A percentile compares a stretch with the other conserved stretches of the same genome.
phyloP scores from a whole-genome alignment of 2,113 vertebrate species.

The Istiophorus platypterus region DNA sequence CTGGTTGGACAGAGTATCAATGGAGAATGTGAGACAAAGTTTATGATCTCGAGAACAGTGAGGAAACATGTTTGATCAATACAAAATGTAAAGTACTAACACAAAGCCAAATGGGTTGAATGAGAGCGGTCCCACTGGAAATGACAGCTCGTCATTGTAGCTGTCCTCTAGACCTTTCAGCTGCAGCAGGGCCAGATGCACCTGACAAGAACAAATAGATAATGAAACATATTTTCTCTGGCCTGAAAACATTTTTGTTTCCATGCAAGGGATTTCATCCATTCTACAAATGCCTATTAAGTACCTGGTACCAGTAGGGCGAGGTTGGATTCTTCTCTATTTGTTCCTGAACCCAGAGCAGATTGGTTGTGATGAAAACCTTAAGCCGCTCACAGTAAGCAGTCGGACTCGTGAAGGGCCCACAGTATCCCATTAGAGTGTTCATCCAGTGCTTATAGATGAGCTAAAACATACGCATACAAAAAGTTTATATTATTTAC shows the following conservation, averaged over 20 bases:
- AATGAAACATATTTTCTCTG: background rate
- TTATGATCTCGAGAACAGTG: background rate
- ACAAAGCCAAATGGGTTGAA: constrained; percentile 92
- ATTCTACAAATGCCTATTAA: background rate
- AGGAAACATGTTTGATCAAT: background rate
- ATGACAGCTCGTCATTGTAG: constrained; percentile 84
- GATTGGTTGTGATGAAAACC: constrained; percentile 88
- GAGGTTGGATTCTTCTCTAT: constrained; percentile 76
- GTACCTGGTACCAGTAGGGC: constrained; percentile 95
- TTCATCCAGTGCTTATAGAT: constrained; percentile 99
- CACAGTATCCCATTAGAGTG: constrained; percentile 92
- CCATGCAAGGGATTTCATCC: background rate
- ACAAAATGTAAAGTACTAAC: constrained; percentile 81
- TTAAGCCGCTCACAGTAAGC: constrained; percentile 91
- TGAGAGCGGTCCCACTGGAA: constrained; percentile 83
- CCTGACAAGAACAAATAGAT: constrained; percentile 76
- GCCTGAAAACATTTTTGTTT: background rate
- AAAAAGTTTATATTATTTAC: background rate
- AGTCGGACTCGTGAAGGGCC: constrained; percentile 85
- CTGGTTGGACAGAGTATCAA: constrained; percentile 70
- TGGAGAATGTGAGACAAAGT: background rate
- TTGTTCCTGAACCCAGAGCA: constrained; percentile 90
- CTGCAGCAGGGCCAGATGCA: constrained; percentile 91
- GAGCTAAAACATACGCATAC: constrained; percentile 80
- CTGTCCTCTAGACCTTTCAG: constrained; percentile 95